Evolutionary conservation across 2,797 vertebrate species (phyloP), one percentile per base, ranked within the genome.

Genomic region (Pangasius krempfi): DNA sequence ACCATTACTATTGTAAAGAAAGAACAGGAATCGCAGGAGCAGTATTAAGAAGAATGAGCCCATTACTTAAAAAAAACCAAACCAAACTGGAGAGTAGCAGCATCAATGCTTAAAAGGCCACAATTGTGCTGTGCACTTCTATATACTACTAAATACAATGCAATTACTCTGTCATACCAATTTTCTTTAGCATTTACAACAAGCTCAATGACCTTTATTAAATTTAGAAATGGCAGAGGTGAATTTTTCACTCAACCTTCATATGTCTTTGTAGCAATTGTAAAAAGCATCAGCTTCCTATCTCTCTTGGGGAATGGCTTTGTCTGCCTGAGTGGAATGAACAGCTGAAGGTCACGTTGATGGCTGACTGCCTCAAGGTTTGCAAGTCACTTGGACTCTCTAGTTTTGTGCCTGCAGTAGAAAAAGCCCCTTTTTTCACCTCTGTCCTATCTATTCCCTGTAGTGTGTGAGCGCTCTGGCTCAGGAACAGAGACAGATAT

Each of bases 281-380:
- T 72, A 52, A 79, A 88, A 89, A 87, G 60, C 75, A 72, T 62
- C 78, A 83, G 44, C 18, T 58, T 87, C n/a, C 85, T 27, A 30
- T 70, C 64, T 89, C 86, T 85, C 86, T 85, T 76, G 87, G 81
- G 85, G 79, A 87, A 88, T 54, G 78, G 40, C 50, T 40, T 37
- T 84, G 76, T 83, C 76, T 86, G 60, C 64, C 25, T 60, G 58
- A 70, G 70, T 58, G 79, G 47, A 84, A 86, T 30, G 56, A 78
- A 88, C 47, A 89, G 60, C 62, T 87, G 86, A 91, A 91, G 91
- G 88, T 91, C 88, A 89, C 54, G 37, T 30, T 80, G 87, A 84
- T 80, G 73, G 72, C 64, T 86, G 64, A 80, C 73, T 79, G 33
- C 88, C 44, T 84, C 72, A 47, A 33, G 78, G 58, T 83, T 78